Conservation (phyloP, 2,113 vertebrate genomes). For the Alexandromys fortis region DNA sequence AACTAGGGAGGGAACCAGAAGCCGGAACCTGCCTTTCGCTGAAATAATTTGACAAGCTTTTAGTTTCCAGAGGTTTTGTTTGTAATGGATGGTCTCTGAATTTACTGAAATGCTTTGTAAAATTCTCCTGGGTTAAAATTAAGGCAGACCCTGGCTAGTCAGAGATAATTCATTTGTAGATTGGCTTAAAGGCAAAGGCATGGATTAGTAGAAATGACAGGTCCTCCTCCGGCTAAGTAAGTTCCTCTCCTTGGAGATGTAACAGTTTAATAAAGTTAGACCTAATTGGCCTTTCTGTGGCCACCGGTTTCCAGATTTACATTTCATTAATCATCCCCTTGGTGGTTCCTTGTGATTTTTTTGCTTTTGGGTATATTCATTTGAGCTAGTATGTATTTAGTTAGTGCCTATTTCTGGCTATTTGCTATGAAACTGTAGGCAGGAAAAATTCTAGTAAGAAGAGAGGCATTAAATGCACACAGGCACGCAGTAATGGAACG, state of each 20-base stretch:
- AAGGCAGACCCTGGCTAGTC: constrained; percentile 63
- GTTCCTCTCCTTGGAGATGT: constrained; percentile 51
- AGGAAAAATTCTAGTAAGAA: not conserved
- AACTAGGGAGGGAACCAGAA: not conserved
- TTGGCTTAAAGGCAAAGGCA: constrained; percentile 40
- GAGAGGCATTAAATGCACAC: not conserved
- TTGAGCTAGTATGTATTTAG: constrained; percentile 47
- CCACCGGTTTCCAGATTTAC: constrained; percentile 41
- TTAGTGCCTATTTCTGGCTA: not conserved
- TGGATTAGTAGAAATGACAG: constrained; percentile 43
- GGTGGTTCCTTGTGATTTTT: constrained; percentile 33
- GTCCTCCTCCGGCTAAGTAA: constrained; percentile 19
- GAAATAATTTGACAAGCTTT: not conserved
- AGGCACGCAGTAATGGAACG: not conserved
- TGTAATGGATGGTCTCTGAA: constrained; percentile 42
- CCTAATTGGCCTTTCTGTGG: constrained; percentile 62
- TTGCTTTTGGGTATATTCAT: constrained; percentile 45
- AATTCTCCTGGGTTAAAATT: constrained; percentile 22
- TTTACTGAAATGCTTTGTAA: constrained; percentile 38
- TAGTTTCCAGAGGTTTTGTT: constrained; percentile 34
- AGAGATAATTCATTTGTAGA: constrained; percentile 59
- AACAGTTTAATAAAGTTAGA: constrained; percentile 68
- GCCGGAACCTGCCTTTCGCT: not conserved
- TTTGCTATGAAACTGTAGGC: not conserved
- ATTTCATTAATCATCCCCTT: constrained; percentile 69